phyloP scores from a whole-genome alignment of 2,888 invertebrate genomes.

The Parnassius smintheus region DNA sequence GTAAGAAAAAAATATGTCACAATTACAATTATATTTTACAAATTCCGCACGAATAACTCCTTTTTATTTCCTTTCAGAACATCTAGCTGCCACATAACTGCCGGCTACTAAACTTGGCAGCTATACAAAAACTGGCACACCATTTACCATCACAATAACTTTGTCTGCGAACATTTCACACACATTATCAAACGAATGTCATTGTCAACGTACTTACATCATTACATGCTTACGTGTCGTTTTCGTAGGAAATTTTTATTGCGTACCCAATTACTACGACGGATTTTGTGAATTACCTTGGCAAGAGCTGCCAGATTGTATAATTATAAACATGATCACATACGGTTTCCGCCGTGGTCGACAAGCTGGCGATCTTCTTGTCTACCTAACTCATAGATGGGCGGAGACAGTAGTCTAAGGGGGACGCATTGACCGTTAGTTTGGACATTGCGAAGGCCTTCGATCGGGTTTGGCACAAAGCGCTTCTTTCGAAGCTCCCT shows the following conservation, averaged over 20 bases:
- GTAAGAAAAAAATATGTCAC: neutral
- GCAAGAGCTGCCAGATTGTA: no score
- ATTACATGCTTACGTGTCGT: slow-evolving; percentile 32
- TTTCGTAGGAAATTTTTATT: slow-evolving; percentile 14
- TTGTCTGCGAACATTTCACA: slow-evolving; percentile 32
- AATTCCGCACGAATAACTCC: neutral
- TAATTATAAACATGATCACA: no score
- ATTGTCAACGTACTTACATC: slow-evolving; percentile 40
- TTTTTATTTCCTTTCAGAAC: neutral
- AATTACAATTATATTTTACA: no score
- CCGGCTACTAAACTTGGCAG: slow-evolving; percentile 6
- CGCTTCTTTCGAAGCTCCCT: no score
- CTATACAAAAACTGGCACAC: slow-evolving; percentile 23
- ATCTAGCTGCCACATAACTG: slow-evolving; percentile 3
- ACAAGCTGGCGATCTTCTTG: no score
- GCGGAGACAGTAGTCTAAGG: no score
- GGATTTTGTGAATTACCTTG: no score
- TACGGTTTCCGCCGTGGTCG: no score
- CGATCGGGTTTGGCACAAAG: no score
- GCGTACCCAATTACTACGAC: neutral
- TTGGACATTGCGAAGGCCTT: no score
- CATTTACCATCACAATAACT: slow-evolving; percentile 26
- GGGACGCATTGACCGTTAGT: no score
- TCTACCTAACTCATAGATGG: no score
- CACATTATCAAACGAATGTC: slow-evolving; percentile 45